phyloP scores from a whole-genome alignment of 2,888 invertebrate genomes.

The Timema cristinae region DNA sequence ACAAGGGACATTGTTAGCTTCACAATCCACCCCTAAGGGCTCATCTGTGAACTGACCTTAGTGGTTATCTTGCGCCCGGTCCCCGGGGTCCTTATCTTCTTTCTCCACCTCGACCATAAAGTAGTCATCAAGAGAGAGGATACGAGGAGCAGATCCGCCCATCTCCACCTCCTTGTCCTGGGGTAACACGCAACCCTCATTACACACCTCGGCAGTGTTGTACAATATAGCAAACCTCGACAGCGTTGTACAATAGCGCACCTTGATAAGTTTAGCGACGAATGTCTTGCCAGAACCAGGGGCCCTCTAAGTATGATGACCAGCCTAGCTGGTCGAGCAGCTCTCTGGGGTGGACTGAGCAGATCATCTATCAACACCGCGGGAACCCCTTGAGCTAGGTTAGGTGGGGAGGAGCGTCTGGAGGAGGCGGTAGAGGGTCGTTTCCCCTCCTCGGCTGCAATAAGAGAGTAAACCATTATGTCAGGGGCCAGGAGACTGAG shows the following conservation, averaged over 20 bases:
- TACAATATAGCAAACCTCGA: neutral
- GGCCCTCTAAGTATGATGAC: constrained; percentile 88
- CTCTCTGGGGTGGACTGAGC: constrained; percentile 72
- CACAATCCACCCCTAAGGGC: too few species aligned
- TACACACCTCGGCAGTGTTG: too few species aligned
- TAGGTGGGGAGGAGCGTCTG: constrained; percentile 22
- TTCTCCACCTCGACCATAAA: constrained; percentile 85
- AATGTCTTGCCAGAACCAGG: constrained; percentile 95
- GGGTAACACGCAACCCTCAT: constrained; percentile 25
- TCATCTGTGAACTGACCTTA: constrained; percentile 46
- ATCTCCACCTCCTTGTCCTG: constrained; percentile 71
- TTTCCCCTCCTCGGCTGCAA: too few species aligned
- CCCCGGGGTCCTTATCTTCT: constrained; percentile 61
- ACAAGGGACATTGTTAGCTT: too few species aligned
- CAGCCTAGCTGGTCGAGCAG: constrained; percentile 69
- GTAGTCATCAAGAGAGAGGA: constrained; percentile 93
- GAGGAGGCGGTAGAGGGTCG: constrained; percentile 22
- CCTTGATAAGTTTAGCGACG: constrained; percentile 82
- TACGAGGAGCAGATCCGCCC: constrained; percentile 84
- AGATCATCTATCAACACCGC: constrained; percentile 74
- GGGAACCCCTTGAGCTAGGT: constrained; percentile 5
- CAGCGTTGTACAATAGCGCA: constrained; percentile 37
- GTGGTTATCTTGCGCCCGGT: constrained; percentile 66
- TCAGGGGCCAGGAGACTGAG: too few species aligned
- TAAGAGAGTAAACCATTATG: too few species aligned